These are phyloP conservation scores for Rhimphoctona megacephalus DNA, from an alignment of 2,888 invertebrate genomes.

Conservation along the genomic window DNA sequence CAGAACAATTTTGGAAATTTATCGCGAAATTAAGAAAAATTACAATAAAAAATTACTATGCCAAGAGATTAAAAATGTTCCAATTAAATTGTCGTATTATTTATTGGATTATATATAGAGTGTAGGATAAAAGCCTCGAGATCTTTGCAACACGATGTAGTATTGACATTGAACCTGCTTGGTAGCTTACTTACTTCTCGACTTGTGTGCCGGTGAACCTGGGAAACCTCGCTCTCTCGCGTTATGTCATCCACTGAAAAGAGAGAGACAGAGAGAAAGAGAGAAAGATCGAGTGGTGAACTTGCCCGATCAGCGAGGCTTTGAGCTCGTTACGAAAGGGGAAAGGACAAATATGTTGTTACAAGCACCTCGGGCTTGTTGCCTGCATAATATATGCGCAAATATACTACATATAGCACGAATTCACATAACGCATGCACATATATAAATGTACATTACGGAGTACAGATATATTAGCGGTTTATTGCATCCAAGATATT, in stretches of 20 bases:
- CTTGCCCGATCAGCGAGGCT: conserved; percentile 49
- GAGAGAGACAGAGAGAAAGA: conserved; percentile 2
- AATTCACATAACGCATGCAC: conserved; percentile 25
- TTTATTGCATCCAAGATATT: background rate
- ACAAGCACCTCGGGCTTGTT: conserved; percentile 26
- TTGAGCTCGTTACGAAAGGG: conserved; percentile 60
- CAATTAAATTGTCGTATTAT: background rate
- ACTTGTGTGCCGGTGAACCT: conserved; percentile 58
- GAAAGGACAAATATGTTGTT: conserved; percentile 54
- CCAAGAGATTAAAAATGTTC: background rate
- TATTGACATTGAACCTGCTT: conserved; percentile 74
- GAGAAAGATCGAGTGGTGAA: conserved; percentile 53
- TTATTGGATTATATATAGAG: background rate
- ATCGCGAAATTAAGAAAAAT: background rate
- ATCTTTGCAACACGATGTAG: conserved; percentile 50
- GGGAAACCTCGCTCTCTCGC: conserved; percentile 59
- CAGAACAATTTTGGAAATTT: background rate
- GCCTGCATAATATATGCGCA: conserved; percentile 36
- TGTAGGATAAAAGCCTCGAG: conserved; percentile 32
- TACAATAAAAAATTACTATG: background rate
- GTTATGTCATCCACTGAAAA: conserved; percentile 70
- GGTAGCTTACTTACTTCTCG: conserved; percentile 51
- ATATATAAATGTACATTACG: background rate
- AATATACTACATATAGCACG: conserved; percentile 4
- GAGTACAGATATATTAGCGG: background rate